phyloP scores from a whole-genome alignment of 2,888 invertebrate genomes.

The Rutpela maculata region DNA sequence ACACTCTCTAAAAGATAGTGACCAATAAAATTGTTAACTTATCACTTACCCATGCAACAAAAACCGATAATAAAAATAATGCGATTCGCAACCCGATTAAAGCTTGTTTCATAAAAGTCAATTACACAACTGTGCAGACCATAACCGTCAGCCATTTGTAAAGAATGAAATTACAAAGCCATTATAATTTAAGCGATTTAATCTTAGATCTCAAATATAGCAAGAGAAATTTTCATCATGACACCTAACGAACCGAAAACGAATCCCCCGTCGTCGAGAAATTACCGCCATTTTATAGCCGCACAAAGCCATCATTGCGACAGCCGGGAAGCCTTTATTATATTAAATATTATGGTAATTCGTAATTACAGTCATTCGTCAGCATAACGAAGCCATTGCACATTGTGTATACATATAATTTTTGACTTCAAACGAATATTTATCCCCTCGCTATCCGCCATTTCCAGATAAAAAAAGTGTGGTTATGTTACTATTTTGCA shows the following conservation, averaged over 20 bases:
- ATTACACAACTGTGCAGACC: conserved; percentile 49
- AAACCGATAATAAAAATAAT: conserved; percentile 14
- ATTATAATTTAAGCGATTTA: conserved; percentile 68
- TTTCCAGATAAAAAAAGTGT: background rate
- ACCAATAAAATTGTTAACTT: background rate
- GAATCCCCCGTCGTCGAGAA: conserved; percentile 64
- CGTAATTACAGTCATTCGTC: conserved; percentile 67
- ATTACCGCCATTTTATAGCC: conserved; percentile 70
- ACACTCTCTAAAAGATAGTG: background rate
- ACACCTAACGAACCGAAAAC: conserved; percentile 69
- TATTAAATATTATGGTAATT: conserved; percentile 71
- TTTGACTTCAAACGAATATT: conserved; percentile 32
- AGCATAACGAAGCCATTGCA: conserved; percentile 57
- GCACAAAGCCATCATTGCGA: conserved; percentile 65
- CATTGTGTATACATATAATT: conserved; percentile 51
- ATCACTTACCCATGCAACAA: background rate
- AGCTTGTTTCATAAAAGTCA: conserved; percentile 52
- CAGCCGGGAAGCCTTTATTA: conserved; percentile 67
- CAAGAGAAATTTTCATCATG: conserved; percentile 65
- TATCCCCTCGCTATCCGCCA: conserved; percentile 3
- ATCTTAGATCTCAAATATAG: conserved; percentile 63
- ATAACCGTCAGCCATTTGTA: conserved; percentile 57
- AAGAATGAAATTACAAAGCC: conserved; percentile 66
- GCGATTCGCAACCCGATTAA: conserved; percentile 42
- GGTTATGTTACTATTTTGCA: conserved; percentile 9